phyloP scores from a whole-genome alignment of 2,888 invertebrate genomes.

The Autographa gamma region DNA sequence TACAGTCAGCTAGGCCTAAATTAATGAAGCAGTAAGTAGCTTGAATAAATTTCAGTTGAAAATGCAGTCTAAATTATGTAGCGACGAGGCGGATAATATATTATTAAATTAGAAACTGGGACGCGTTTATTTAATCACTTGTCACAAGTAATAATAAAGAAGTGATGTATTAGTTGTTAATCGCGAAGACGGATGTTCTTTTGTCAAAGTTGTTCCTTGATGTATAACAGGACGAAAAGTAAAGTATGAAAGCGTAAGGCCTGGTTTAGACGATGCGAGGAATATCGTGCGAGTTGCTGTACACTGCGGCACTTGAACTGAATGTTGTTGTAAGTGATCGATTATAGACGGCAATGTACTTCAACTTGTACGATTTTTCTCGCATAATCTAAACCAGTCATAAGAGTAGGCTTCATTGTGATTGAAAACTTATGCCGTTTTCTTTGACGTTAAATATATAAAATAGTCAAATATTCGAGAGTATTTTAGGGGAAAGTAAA shows the following conservation, averaged over 20 bases:
- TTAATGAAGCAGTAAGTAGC: slow-evolving; percentile 41
- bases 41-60: slow-evolving; percentile 44
- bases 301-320: too few relatives aligned
- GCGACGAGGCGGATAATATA: slow-evolving; percentile 29
- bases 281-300: too few relatives aligned
- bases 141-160: slow-evolving; percentile 43
- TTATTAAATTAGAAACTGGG: slow-evolving; percentile 45
- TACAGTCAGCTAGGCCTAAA: background rate
- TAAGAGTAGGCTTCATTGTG: background rate
- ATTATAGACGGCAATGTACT: too few relatives aligned
- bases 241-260: too few relatives aligned
- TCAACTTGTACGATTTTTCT: too few relatives aligned
- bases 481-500: too few relatives aligned
- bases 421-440: background rate
- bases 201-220: slow-evolving; percentile 3
- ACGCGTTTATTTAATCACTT: slow-evolving; percentile 30
- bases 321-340: too few relatives aligned
- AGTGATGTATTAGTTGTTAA: slow-evolving; percentile 30
- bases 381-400: too few relatives aligned
- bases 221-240: background rate
- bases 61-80: slow-evolving; percentile 36
- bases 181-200: slow-evolving; percentile 29
- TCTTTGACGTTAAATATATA: background rate
- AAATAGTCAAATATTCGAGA: too few relatives aligned
- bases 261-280: too few relatives aligned